Conservation (phyloP, 1,140 invertebrate genomes). For the Phocides pigmalion region DNA sequence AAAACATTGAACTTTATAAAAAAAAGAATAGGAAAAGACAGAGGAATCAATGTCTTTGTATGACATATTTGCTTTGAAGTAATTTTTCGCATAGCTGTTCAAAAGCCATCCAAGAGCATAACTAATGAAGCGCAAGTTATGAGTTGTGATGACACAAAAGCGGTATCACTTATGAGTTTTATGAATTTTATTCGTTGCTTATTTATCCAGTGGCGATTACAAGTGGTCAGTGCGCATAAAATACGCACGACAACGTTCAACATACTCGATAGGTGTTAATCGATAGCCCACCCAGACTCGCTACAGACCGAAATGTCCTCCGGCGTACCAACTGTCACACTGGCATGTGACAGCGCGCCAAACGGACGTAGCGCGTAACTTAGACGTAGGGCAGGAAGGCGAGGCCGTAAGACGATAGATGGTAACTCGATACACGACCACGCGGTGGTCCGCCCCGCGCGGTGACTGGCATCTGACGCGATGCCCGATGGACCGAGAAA, state of each 20-base stretch:
- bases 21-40: too few relatives aligned
- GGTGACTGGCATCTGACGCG: slow-evolving; percentile 75
- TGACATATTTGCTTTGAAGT: too few relatives aligned
- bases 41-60: too few relatives aligned
- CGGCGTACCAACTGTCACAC: slow-evolving; percentile 71
- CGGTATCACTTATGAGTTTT: too few relatives aligned
- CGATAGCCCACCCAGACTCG: slow-evolving; percentile 56
- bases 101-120: too few relatives aligned
- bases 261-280: slow-evolving; percentile 38
- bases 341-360: slow-evolving; percentile 66
- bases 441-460: slow-evolving; percentile 69
- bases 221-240: slow-evolving; percentile 28
- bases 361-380: slow-evolving; percentile 75
- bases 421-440: slow-evolving; percentile 68
- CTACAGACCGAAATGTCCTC: slow-evolving; percentile 61
- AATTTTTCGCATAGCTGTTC: too few relatives aligned
- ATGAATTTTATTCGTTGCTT: neutral
- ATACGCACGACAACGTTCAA: slow-evolving; percentile 22
- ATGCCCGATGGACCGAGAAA: slow-evolving; percentile 82
- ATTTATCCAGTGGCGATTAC: slow-evolving; percentile 1
- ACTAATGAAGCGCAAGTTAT: too few relatives aligned
- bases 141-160: too few relatives aligned
- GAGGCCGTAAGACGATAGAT: slow-evolving; percentile 74
- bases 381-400: slow-evolving; percentile 80
- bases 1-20: too few relatives aligned